Percentiles rank a stretch among this genome's conserved stretches.
These are phyloP conservation scores for Hyaena hyaena DNA, from an alignment of 2,113 vertebrate genomes.

Conservation along the genomic window DNA sequence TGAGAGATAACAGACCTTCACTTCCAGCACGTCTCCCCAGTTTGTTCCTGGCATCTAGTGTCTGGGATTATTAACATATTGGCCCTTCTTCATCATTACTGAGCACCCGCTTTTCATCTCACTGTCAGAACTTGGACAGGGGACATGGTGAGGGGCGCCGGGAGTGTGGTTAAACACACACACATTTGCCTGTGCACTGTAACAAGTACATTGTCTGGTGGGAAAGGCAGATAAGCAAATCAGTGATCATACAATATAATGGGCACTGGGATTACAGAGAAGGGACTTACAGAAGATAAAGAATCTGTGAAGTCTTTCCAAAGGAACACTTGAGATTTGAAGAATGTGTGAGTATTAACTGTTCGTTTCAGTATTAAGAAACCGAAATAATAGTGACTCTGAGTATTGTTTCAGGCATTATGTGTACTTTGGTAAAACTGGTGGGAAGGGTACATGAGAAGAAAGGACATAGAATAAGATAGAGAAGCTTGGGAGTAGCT, in stretches of 20 bases:
- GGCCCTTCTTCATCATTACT: not conserved
- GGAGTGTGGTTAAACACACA: not conserved
- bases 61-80: not conserved
- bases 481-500: not conserved
- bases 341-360: not conserved
- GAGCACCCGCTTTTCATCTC: not conserved
- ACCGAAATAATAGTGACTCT: not conserved
- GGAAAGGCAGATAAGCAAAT: not conserved
- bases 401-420: not conserved
- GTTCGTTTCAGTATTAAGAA: not conserved
- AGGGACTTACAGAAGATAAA: not conserved
- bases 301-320: slow-evolving; percentile 4
- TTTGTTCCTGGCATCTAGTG: not conserved
- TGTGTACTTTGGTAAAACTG: not conserved
- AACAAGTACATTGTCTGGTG: not conserved
- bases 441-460: not conserved
- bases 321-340: not conserved
- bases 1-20: not conserved
- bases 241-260: not conserved
- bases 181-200: not conserved
- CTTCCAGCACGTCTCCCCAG: not conserved
- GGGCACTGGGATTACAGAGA: not conserved
- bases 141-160: fast-evolving
- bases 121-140: not conserved
- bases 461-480: not conserved